Base-by-base conservation (phyloP, 2,888 invertebrate genomes). In the Ochlodes sylvanus region DNA sequence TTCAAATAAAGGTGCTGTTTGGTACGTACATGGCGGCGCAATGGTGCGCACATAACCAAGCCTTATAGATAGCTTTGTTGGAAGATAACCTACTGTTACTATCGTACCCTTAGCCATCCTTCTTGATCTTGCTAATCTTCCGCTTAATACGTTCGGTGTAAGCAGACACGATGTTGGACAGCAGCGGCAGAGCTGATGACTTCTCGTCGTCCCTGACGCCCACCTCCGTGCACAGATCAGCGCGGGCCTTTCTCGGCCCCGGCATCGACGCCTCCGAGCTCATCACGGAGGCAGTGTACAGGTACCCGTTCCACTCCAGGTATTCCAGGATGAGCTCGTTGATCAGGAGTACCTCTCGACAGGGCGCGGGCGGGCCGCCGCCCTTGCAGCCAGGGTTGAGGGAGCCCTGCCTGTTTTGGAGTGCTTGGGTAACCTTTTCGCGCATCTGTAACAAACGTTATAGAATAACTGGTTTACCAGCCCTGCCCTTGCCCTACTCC, bases 261-360 rank as follows among this genome's bases (percentile, higher is more conserved):
- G 89, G 81, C 83, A 92, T 78, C 0, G 81, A 85, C 1, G 92
- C 88, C 72, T 93, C 95, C 54, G 95, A 91, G 34, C 84, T 77
- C 85, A 95, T 87, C 34, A 95, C 94, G 0, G 92, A 93, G 0
- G 94, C 90, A 0, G 95, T 94, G 73, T 96, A 96, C 32, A 95
- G 87, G 75, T 96, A 96, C 0, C 96, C 96, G 75, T 95, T 95
- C 96, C 96, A 96, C 73, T 94, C 93, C 4, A 96, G 82, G 78
- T 96, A 96, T 79, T 96, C 96, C 69, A 95, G 85, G 6, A 96
- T 92, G 0, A 96, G 86, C 78, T 96, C 95, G 75, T 96, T 96
- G 54, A 96, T 87, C 0, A 96, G 83, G 44, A 94, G 71, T 0
- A 91, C 88, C 75, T 92, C 92, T 0, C 82, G 79, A 0, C 83